Percentiles rank a stretch among this genome's conserved stretches.
Conservation (phyloP, 2,888 invertebrate species). For the Junonia oenone region DNA sequence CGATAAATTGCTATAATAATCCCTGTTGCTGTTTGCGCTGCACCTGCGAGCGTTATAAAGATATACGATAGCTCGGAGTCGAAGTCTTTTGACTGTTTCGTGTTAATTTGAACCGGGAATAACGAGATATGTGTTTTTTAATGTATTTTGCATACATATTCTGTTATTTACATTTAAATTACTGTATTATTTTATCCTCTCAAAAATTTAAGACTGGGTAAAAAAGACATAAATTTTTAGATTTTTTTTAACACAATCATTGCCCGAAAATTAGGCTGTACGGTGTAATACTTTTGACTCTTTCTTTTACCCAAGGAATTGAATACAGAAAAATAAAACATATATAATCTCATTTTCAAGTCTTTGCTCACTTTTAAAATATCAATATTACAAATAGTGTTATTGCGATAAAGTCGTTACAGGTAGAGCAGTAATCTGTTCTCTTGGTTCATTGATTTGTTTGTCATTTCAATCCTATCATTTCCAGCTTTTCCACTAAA, state of each 20-base stretch:
- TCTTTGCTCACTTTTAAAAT: no score
- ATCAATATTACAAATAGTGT: no score
- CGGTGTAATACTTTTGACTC: no score
- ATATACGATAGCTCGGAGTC: conserved; percentile 1
- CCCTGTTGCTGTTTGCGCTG: conserved; percentile 20
- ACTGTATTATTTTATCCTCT: no score
- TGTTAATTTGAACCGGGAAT: background rate
- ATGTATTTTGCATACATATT: background rate
- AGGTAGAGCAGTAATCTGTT: background rate
- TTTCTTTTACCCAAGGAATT: no score
- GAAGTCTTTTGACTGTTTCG: background rate
- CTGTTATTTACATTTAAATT: no score
- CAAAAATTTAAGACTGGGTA: no score
- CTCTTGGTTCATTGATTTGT: background rate
- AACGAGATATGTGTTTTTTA: background rate
- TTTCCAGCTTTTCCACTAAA: background rate
- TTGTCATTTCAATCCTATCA: background rate
- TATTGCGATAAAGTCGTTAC: background rate
- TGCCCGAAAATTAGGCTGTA: no score
- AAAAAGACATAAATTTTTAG: no score
- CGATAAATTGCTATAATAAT: conserved; percentile 26
- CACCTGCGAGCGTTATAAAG: conserved; percentile 23
- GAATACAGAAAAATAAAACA: no score
- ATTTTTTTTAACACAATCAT: no score
- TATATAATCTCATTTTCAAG: no score